Evolutionary conservation across 92 coral and sea anemone species (phyloP).

Genomic region (Isaurus tuberculatus): DNA sequence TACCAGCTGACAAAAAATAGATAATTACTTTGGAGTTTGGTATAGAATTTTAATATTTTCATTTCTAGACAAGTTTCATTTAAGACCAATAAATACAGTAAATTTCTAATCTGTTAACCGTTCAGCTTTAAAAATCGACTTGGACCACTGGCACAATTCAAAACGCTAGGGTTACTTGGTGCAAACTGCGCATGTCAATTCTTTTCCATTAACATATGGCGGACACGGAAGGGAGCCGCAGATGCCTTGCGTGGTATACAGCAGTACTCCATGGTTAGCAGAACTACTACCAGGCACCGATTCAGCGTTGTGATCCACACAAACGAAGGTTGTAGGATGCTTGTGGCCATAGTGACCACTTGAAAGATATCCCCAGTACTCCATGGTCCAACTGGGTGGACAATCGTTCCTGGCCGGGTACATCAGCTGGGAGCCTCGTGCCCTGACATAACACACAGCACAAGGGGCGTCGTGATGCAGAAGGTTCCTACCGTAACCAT

Average conservation of each 20-base stretch:
- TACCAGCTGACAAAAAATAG: no score
- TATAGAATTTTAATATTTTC: no score
- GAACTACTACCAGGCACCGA: constrained; percentile 55
- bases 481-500: constrained; percentile 51
- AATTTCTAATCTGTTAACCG: no score
- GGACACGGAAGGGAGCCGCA: constrained; percentile 81
- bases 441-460: no score
- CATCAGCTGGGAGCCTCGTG: constrained; percentile 70
- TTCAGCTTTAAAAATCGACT: no score
- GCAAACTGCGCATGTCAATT: constrained; percentile 90
- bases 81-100: no score
- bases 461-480: no score
- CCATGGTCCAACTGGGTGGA: constrained; percentile 84
- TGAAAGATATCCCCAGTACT: constrained; percentile 90
- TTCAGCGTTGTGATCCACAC: constrained; percentile 82
- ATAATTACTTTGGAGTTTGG: no score
- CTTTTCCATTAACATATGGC: constrained; percentile 69
- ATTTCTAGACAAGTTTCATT: no score
- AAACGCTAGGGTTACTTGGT: no score
- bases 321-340: constrained; percentile 66
- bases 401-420: constrained; percentile 71
- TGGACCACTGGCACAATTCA: no score
- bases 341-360: constrained; percentile 58
- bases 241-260: constrained; percentile 63
- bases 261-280: constrained; percentile 64